These are phyloP conservation scores for Caenorhabditis imperialis DNA, from an alignment of 2,888 invertebrate species.

Conservation along the genomic window DNA sequence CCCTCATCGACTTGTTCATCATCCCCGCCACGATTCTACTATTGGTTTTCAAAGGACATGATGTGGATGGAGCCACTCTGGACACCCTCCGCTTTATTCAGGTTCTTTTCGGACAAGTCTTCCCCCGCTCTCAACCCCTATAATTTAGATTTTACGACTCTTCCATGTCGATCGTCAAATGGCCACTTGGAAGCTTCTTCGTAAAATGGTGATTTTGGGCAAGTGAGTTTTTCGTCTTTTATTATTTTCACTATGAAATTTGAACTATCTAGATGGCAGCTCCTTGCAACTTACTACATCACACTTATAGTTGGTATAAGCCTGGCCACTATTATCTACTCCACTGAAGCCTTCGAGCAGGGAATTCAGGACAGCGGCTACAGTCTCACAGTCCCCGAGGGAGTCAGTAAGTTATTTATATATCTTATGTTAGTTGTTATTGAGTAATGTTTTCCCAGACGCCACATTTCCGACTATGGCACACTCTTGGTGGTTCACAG, in stretches of 20 bases:
- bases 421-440: background rate
- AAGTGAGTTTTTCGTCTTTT: constrained; percentile 60
- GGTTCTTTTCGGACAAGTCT: too few species aligned
- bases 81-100: constrained; percentile 60
- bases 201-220: constrained; percentile 66
- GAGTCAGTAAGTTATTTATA: constrained; percentile 22
- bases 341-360: constrained; percentile 57
- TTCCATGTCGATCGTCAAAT: constrained; percentile 74
- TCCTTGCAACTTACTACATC: constrained; percentile 70
- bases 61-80: constrained; percentile 55
- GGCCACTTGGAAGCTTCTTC: constrained; percentile 69
- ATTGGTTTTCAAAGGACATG: constrained; percentile 56
- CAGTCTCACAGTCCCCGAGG: constrained; percentile 7
- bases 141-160: constrained; percentile 68
- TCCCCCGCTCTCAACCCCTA: constrained; percentile 9
- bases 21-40: constrained; percentile 68
- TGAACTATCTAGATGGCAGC: constrained; percentile 63
- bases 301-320: constrained; percentile 64
- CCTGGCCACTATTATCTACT: constrained; percentile 63
- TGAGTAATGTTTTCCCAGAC: constrained; percentile 2
- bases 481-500: constrained; percentile 74
- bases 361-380: constrained; percentile 39
- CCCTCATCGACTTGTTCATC: constrained; percentile 68
- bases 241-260: too few species aligned
- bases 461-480: constrained; percentile 59